Percentiles rank a stretch among this genome's conserved stretches.
phyloP scores from a whole-genome alignment of 1,140 invertebrate species.

The Agrypnia vestita region DNA sequence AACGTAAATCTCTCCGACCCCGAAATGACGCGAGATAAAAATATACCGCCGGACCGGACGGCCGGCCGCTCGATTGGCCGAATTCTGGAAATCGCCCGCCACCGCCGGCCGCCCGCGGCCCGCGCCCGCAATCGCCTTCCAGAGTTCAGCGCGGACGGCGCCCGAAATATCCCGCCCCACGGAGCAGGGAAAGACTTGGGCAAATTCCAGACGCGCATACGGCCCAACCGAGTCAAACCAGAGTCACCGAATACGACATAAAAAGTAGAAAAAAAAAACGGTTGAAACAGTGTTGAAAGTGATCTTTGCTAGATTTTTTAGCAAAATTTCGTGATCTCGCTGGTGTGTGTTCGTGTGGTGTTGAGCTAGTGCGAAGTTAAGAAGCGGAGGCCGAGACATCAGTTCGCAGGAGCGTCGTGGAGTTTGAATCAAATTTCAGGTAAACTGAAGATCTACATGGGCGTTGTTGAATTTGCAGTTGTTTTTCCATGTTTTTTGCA shows the following conservation, averaged over 20 bases:
- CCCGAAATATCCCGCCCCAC: conserved; percentile 33
- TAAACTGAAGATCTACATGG: not conserved
- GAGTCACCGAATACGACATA: not conserved
- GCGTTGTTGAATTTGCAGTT: too few relatives aligned
- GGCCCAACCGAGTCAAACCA: too few relatives aligned
- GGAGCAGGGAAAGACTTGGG: conserved; percentile 18
- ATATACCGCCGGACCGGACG: too few relatives aligned
- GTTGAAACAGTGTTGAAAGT: not conserved
- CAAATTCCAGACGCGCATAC: conserved; percentile 34
- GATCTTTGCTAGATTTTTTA: not conserved
- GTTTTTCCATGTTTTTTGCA: too few relatives aligned
- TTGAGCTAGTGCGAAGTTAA: not conserved
- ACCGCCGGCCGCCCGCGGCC: not conserved
- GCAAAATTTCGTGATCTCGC: not conserved
- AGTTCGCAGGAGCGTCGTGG: not conserved
- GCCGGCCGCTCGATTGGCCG: too few relatives aligned
- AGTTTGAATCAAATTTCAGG: conserved; percentile 5
- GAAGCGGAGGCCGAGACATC: not conserved
- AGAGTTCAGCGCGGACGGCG: conserved; percentile 15
- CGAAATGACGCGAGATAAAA: too few relatives aligned
- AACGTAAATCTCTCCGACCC: too few relatives aligned
- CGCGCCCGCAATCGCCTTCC: conserved; percentile 17
- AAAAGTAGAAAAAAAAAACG: conserved; percentile 1
- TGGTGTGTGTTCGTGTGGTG: conserved; percentile 4
- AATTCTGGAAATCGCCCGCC: conserved; percentile 10